These are phyloP conservation scores for Panthera uncia DNA, from an alignment of 2,113 vertebrate genomes.

Conservation along the genomic window DNA sequence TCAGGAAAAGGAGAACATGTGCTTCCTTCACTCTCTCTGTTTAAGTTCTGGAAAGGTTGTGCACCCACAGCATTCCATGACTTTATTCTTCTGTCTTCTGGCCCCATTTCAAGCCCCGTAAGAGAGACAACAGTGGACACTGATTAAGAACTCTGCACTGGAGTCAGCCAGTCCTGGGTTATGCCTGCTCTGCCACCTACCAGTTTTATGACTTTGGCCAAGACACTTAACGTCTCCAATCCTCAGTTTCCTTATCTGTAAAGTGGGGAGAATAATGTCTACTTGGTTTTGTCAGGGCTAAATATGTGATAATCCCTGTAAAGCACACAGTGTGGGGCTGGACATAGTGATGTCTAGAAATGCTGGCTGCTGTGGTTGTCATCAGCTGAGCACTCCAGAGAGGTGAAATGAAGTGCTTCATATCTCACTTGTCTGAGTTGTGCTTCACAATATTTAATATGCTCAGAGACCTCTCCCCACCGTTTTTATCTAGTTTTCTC, in stretches of 20 bases:
- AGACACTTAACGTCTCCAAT: background rate
- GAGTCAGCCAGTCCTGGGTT: background rate
- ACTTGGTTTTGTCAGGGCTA: background rate
- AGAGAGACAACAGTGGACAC: background rate
- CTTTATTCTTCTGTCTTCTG: background rate
- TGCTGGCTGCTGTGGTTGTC: background rate
- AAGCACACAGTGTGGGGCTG: background rate
- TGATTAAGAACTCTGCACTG: background rate
- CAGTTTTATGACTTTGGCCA: background rate
- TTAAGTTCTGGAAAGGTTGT: background rate
- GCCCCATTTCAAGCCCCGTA: background rate
- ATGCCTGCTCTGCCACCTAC: background rate
- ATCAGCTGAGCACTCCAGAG: background rate
- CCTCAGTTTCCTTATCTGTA: background rate
- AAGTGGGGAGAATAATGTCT: background rate
- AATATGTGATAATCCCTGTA: background rate
- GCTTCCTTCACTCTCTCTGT: background rate
- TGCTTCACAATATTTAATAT: background rate
- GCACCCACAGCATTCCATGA: background rate
- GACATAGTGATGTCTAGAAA: background rate
- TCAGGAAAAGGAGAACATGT: background rate
- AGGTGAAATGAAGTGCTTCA: background rate
- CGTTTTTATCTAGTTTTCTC: background rate
- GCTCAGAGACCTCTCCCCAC: background rate
- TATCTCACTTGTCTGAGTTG: rapidly evolving